A percentile compares a stretch with the other conserved stretches of the same genome.
Evolutionary conservation across 1,140 invertebrate species (phyloP).

Genomic region (Sinella curviseta): DNA sequence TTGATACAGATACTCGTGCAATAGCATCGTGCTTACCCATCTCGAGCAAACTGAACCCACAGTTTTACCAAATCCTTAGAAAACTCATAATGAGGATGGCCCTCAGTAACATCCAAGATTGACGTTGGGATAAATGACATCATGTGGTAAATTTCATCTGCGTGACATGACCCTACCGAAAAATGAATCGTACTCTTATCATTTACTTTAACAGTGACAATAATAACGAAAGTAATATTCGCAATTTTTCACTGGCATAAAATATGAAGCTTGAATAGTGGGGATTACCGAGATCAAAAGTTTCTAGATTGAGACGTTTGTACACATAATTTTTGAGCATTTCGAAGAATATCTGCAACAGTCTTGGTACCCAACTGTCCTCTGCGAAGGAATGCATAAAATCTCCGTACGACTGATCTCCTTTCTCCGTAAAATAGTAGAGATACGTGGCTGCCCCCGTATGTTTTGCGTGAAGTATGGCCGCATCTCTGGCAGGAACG

Average conservation of each 20-base stretch:
- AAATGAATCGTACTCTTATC: not conserved
- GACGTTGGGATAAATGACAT: not conserved
- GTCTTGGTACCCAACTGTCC: not conserved
- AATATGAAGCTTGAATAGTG: too few species aligned
- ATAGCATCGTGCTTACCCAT: not conserved
- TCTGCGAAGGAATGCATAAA: not conserved
- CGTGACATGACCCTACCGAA: not conserved
- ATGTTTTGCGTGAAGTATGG: not conserved
- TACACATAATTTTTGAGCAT: not conserved
- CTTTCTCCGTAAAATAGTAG: constrained; percentile 2
- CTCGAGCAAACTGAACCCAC: constrained; percentile 24
- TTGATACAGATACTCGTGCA: not conserved
- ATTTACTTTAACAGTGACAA: not conserved
- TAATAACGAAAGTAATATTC: too few species aligned
- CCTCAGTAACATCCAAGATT: not conserved
- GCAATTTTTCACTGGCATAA: too few species aligned
- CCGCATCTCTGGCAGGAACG: not conserved
- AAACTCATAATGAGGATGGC: constrained; percentile 25
- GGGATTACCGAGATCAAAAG: not conserved
- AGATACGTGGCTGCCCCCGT: not conserved
- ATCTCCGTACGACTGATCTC: not conserved
- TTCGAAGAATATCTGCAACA: not conserved
- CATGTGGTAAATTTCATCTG: not conserved
- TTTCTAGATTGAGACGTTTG: not conserved
- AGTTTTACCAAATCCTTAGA: constrained; percentile 26